Base-by-base conservation (phyloP, 2,888 invertebrate genomes). In the Tolmerus cingulatus region DNA sequence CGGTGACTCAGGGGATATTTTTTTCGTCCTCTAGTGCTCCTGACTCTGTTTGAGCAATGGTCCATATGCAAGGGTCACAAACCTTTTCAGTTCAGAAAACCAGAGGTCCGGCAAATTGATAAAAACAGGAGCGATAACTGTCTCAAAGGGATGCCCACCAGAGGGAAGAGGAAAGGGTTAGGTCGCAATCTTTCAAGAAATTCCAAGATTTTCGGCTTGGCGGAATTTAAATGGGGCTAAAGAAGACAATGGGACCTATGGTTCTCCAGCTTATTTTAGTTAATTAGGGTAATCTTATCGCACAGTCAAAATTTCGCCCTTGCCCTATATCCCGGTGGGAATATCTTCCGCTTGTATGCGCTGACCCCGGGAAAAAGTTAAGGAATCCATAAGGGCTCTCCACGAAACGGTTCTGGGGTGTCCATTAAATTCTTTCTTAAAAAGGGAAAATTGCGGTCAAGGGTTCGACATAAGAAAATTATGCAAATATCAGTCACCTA, bases 271-370 rank as follows among this genome's bases (percentile, higher is more conserved):
- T 51, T 77, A 86, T 51, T 37, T 87, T 86, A 43, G 74, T 79
- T 86, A 87, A 87, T 87, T 87, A 87, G 87, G 87, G 82, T 86
- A 86, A 87, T 87, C 87, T 87, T 86, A 87, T 87, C 87, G 77
- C 37, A 51, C 16, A 86, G 79, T 86, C 86, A 87, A 57, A 66
- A 30, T 74, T 66, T 43, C 14, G 43, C 43, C 66, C 40, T 37
- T 37, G 43, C 5, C 40, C 76, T 76, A 9, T 76, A 9, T 23
- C 27, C 66, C 66, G 66, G 27, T 66, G 66, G 66, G 37, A 76
- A 76, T n/a, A 40, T 34, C 27, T 81, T 51, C 81, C 55, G 51
- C 81, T 30, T 81, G 51, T 27, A 55, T 81, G 55, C 27, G 51
- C n/a, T 37, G 34, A 74, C 51, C 51, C 51, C 40, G n/a, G n/a